Conservation (phyloP, 2,113 vertebrate species). For the Hippocampus barbouri region DNA sequence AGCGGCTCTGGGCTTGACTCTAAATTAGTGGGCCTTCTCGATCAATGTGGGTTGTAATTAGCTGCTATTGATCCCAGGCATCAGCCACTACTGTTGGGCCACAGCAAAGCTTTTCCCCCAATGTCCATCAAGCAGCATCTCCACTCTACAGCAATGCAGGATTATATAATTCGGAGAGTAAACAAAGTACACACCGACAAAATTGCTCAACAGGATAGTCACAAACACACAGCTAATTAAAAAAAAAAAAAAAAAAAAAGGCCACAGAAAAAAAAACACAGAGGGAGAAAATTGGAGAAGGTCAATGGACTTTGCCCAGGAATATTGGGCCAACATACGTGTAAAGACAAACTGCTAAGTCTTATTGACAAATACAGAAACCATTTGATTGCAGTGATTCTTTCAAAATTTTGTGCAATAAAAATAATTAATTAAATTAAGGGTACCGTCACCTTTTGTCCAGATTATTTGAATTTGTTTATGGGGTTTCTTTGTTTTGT, state of each 20-base stretch:
- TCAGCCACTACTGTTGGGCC: conserved; percentile 68
- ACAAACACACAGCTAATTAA: background rate
- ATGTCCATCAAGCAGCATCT: conserved; percentile 59
- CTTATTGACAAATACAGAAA: background rate
- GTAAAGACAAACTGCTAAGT: background rate
- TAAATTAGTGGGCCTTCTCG: conserved; percentile 69
- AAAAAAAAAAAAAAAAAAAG: background rate
- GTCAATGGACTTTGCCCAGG: background rate
- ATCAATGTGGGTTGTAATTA: conserved; percentile 77
- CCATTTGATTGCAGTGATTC: background rate
- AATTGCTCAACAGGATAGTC: background rate
- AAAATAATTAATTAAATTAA: background rate
- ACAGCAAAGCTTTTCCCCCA: conserved; percentile 62
- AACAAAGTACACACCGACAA: conserved; percentile 45
- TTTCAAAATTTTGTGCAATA: background rate
- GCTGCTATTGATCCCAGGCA: conserved; percentile 73
- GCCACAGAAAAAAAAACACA: background rate
- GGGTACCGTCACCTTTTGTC: no score
- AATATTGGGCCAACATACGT: background rate
- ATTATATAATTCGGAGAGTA: conserved; percentile 54
- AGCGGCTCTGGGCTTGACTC: conserved; percentile 51
- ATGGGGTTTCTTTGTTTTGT: no score
- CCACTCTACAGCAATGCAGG: conserved; percentile 39
- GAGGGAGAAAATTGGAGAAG: background rate
- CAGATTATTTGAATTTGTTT: background rate